Percentiles rank a stretch among this genome's conserved stretches.
Conservation (phyloP, 2,113 vertebrate genomes). For the Dromiciops gliroides region DNA sequence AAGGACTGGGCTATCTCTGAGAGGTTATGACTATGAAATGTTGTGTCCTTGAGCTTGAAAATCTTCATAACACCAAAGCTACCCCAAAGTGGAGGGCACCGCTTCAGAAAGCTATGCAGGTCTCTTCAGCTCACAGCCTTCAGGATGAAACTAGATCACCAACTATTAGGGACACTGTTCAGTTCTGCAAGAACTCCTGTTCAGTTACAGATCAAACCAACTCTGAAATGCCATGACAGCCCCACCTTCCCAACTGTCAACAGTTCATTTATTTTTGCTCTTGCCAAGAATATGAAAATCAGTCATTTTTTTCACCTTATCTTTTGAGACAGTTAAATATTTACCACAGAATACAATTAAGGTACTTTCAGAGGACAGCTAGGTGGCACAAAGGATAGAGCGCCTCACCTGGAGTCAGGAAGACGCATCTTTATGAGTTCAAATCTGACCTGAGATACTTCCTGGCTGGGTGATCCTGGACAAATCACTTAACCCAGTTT, state of each 20-base stretch:
- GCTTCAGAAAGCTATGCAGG: neutral
- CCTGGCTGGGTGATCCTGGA: neutral
- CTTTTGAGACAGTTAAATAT: conserved; percentile 22
- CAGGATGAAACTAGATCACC: neutral
- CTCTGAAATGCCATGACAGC: neutral
- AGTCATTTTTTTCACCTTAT: neutral
- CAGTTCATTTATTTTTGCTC: neutral
- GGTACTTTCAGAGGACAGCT: neutral
- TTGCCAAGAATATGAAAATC: neutral
- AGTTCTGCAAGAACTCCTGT: neutral
- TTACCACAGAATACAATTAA: conserved; percentile 10
- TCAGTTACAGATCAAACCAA: neutral
- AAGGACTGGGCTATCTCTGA: neutral
- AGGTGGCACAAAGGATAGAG: neutral
- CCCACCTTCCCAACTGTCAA: neutral
- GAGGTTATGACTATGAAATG: neutral
- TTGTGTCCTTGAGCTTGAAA: neutral
- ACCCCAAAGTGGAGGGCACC: neutral
- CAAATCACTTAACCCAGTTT: neutral
- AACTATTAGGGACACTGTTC: neutral
- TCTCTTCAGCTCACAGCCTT: neutral
- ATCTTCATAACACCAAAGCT: neutral
- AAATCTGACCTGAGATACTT: neutral
- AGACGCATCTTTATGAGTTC: neutral
- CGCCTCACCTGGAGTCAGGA: no score